These are phyloP conservation scores for Aphaenogaster rudis DNA, from an alignment of 1,140 invertebrate species.

Conservation along the genomic window DNA sequence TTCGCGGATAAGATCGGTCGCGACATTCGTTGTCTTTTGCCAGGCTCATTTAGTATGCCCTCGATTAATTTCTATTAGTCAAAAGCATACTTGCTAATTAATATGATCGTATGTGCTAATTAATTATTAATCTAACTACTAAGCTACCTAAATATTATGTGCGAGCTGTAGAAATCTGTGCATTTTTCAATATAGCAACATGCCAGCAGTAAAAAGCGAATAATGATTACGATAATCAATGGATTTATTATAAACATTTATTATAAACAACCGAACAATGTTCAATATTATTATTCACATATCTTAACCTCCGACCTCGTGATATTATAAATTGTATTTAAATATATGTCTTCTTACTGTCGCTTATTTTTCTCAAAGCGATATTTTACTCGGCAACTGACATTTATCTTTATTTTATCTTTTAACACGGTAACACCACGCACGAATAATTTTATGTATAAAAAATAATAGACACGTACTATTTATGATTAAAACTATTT, in stretches of 20 bases:
- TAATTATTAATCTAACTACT: neutral
- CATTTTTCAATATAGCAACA: neutral
- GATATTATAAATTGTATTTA: constrained; percentile 6
- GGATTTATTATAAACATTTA: neutral
- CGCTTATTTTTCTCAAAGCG: constrained; percentile 11
- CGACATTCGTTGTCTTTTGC: constrained; percentile 7
- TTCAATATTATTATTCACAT: neutral
- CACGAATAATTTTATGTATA: neutral
- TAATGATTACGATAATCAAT: neutral
- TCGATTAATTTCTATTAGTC: constrained; percentile 27
- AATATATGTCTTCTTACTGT: neutral
- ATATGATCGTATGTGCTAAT: neutral
- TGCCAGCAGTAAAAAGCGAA: neutral
- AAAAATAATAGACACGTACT: neutral
- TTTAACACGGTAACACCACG: neutral
- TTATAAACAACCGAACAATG: neutral
- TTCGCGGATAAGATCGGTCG: constrained; percentile 49
- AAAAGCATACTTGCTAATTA: neutral
- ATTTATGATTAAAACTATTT: constrained; percentile 18
- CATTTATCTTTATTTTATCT: constrained; percentile 28
- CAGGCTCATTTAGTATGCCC: neutral
- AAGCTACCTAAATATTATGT: neutral
- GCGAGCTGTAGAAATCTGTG: neutral
- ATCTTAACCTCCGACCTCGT: neutral
- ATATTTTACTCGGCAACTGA: neutral